phyloP scores from a whole-genome alignment of 64 coral and sea anemone species.

The Orbicella faveolata region DNA sequence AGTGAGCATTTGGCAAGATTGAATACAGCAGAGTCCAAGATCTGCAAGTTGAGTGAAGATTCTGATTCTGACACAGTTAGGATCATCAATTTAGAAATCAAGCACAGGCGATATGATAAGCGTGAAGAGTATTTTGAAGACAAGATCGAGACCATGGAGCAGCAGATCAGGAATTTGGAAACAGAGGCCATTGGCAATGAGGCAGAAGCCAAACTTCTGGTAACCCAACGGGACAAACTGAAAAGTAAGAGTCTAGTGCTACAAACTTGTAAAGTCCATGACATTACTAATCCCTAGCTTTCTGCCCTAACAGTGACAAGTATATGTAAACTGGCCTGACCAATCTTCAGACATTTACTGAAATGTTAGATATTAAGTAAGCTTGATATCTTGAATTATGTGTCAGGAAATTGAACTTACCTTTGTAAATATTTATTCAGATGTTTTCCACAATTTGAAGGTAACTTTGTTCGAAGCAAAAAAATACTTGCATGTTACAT shows the following conservation, averaged over 20 bases:
- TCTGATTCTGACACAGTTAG: constrained; percentile 11
- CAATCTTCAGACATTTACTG: too few relatives aligned
- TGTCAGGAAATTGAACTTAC: too few relatives aligned
- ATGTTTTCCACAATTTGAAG: too few relatives aligned
- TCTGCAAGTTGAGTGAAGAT: constrained; percentile 37
- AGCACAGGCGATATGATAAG: constrained; percentile 16
- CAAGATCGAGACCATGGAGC: constrained; percentile 40
- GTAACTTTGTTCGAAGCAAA: too few relatives aligned
- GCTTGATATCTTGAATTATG: too few relatives aligned
- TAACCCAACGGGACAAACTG: constrained; percentile 29
- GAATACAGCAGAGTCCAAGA: constrained; percentile 49
- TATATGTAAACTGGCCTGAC: too few relatives aligned
- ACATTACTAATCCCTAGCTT: background rate
- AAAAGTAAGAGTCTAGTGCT: constrained; percentile 15
- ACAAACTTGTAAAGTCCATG: background rate
- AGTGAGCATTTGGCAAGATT: constrained; percentile 19
- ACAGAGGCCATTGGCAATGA: constrained; percentile 4
- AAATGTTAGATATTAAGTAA: too few relatives aligned
- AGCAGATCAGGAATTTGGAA: constrained; percentile 29
- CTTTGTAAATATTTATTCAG: too few relatives aligned
- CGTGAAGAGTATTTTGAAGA: constrained; percentile 58
- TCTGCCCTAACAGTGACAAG: too few relatives aligned
- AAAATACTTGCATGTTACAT: too few relatives aligned
- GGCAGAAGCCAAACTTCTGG: constrained; percentile 36
- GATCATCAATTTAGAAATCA: constrained; percentile 49